Evolutionary conservation across 2,888 invertebrate species (phyloP), one percentile per base, ranked within the genome.

Genomic region (Archips crataeganus): DNA sequence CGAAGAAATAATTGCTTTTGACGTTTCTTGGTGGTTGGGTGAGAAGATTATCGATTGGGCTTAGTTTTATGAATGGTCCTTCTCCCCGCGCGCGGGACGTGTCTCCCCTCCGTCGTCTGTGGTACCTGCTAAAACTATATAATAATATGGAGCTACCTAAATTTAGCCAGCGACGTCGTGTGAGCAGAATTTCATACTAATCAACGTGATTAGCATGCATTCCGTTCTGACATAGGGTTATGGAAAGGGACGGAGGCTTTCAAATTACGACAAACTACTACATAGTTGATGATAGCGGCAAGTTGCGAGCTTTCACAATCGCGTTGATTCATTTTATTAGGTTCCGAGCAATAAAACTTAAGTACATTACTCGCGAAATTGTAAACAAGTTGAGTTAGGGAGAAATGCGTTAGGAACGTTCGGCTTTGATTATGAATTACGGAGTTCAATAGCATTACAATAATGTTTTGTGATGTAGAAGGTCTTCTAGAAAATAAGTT

Each of bases 31-130:
- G 79, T 84, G 83, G 80, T 42, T 49, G 63, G 59, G 84, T 82
- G 84, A 82, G 84, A 83, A 84, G 84, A 83, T 85, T 93, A 93
- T 93, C 90, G 93, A 93, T 92, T 92, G 85, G 76, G 79, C 84
- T 87, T 84, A 89, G 89, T 92, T 92, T 92, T 92, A 92, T 93
- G 93, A 93, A 93, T 93, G 93, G 91, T 85, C 82, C 84, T 79
- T 78, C 79, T 45, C 79, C 79, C 77, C 80, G 80, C 79, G 79
- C 77, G 75, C 78, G 74, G 45, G 75, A 74, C 78, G 79, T 67
- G 75, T 72, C 75, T 59, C 71, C 74, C 75, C 76, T 71, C 66
- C 77, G 69, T 49, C 62, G 74, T 62, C 79, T 76, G 51, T n/a
- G 9, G 59, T 65, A 63, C 68, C 63, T 73, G 72, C 36, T 32